These are phyloP conservation scores for Eupithecia exiguata DNA, from an alignment of 2,888 invertebrate species.

Conservation along the genomic window DNA sequence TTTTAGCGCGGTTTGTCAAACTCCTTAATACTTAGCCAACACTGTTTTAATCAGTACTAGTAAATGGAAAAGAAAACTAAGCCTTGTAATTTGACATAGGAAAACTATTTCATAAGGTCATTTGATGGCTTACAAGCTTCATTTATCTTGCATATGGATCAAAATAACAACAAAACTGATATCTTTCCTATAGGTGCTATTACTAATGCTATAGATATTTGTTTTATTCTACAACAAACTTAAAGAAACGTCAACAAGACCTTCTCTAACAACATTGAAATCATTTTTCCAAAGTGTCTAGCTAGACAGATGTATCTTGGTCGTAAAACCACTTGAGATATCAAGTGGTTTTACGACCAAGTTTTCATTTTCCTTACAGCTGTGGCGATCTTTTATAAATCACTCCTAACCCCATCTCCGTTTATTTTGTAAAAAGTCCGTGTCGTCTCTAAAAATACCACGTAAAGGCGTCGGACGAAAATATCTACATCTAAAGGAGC, in stretches of 20 bases:
- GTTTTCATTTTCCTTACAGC: constrained; percentile 27
- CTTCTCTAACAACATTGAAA: background rate
- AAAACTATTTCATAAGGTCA: background rate
- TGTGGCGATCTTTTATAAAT: constrained; percentile 61
- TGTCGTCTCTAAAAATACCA: constrained; percentile 79
- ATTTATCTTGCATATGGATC: background rate
- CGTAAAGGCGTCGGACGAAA: constrained; percentile 70
- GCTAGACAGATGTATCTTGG: background rate
- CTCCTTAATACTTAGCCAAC: constrained; percentile 62
- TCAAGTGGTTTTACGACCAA: constrained; percentile 24
- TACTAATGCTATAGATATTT: background rate
- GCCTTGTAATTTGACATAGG: background rate
- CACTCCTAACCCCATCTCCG: constrained; percentile 67
- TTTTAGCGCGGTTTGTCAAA: constrained; percentile 71
- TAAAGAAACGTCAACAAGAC: background rate
- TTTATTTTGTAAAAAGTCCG: constrained; percentile 80
- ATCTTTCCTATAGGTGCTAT: background rate
- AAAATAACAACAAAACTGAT: background rate
- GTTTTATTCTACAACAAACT: background rate
- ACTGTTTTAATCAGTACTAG: background rate
- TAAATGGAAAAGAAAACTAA: background rate
- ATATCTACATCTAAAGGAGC: constrained; percentile 62
- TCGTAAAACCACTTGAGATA: too few species aligned
- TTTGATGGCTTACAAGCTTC: background rate
- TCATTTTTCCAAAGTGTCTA: background rate